Conservation (phyloP, 2,113 vertebrate species). For the Hyperopisus bebe region DNA sequence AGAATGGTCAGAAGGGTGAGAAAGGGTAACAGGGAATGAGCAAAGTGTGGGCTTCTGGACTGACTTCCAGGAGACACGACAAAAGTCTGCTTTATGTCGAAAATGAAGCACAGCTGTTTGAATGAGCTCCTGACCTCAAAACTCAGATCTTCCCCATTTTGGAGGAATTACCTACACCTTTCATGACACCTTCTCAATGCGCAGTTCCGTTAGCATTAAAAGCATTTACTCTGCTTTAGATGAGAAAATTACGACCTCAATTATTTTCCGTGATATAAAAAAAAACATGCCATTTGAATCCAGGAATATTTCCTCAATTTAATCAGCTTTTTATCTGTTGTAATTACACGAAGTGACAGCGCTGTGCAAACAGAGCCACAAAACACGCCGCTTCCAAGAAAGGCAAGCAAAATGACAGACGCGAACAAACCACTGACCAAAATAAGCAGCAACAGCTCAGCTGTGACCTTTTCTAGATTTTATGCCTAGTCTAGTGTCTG, state of each 20-base stretch:
- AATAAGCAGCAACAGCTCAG: background rate
- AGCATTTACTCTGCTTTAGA: background rate
- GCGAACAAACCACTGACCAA: background rate
- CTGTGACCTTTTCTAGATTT: background rate
- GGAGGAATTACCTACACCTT: background rate
- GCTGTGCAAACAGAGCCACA: background rate
- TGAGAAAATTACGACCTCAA: background rate
- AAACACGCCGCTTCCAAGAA: background rate
- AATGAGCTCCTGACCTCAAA: background rate
- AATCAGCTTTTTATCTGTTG: slow-evolving; percentile 1
- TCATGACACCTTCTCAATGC: background rate
- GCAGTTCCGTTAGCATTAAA: background rate
- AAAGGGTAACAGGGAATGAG: background rate
- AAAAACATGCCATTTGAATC: slow-evolving; percentile 5
- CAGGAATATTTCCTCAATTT: background rate
- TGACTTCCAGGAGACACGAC: background rate
- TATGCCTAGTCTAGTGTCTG: background rate
- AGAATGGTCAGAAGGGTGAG: background rate
- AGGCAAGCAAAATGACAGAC: background rate
- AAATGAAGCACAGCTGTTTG: background rate
- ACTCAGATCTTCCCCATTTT: background rate
- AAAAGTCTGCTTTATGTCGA: background rate
- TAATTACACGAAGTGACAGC: background rate
- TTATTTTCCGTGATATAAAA: background rate
- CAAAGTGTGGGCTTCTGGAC: background rate